Base-by-base conservation (phyloP, 2,888 invertebrate genomes). In the Spodoptera littoralis region DNA sequence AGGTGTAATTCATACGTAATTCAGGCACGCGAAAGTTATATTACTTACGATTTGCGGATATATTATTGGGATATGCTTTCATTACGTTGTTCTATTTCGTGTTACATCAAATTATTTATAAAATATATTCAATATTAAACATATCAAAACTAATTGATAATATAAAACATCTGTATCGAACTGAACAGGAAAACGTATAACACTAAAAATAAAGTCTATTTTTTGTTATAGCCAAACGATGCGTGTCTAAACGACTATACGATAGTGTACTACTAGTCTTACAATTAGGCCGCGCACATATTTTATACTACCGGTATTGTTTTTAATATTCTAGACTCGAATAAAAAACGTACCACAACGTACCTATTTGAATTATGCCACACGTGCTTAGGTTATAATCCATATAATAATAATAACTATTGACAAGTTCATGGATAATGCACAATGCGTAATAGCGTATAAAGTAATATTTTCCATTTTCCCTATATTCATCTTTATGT, bases 251-350 rank as follows among this genome's bases (percentile, higher is more conserved):
- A 73, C 30, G 43, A 51, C 42, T 44, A 36, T 45, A 52, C 67
- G 54, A 60, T 57, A 51, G 59, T 71, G 56, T 72, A 54, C 73
- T 55, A 77, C 77, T 27, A 60, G 68, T 52, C 67, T 72, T 76
- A 72, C 30, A 76, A 66, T 67, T 27, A 47, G 61, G 48, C 36
- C 41, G 13, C 9, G 55, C n/a, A 22, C 18, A 71, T 52, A 49
- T 9, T 50, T 58, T 46, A 44, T 44, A 13, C 2, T 22, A 9
- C 3, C 1, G 9, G 4, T 22, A 66, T 50, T 22, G 11, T 24
- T 42, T 1, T 53, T 36, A 11, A 24, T 41, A 4, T 11, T n/a
- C 18, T 13, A 27, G 9, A 9, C 11, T n/a, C 18, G n/a, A n/a
- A 24, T 13, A 46, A 30, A 42, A 47, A 24, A 12, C 43, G 18